These are phyloP conservation scores for Drosophila mulleri DNA, from an alignment of 2,888 invertebrate genomes.

Conservation along the genomic window DNA sequence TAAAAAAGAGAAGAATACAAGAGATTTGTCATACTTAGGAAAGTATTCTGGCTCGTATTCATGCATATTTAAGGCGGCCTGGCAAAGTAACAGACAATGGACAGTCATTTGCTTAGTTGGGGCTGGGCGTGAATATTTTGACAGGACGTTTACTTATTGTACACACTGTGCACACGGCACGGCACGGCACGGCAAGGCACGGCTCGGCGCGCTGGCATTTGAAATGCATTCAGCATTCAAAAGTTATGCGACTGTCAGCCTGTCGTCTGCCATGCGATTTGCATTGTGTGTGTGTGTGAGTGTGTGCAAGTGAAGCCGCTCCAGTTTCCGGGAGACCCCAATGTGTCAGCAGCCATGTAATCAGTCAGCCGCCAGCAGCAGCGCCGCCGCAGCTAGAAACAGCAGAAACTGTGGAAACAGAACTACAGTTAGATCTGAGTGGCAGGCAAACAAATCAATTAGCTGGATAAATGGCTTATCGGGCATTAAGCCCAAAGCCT, in stretches of 20 bases:
- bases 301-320: constrained; percentile 41
- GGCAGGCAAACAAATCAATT: constrained; percentile 59
- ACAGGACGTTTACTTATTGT: constrained; percentile 59
- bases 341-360: constrained; percentile 62
- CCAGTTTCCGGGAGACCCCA: constrained; percentile 56
- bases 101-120: constrained; percentile 48
- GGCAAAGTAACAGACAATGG: constrained; percentile 46
- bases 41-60: constrained; percentile 43
- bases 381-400: not conserved
- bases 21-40: constrained; percentile 65
- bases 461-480: constrained; percentile 55
- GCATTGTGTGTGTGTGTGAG: constrained; percentile 26
- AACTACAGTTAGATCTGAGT: constrained; percentile 6
- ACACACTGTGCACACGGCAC: constrained; percentile 43
- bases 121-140: constrained; percentile 64
- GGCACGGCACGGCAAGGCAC: not conserved
- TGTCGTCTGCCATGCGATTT: constrained; percentile 41
- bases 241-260: constrained; percentile 52
- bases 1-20: constrained; percentile 27
- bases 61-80: constrained; percentile 49
- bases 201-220: constrained; percentile 22
- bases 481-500: constrained; percentile 38
- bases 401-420: constrained; percentile 11
- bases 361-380: constrained; percentile 48
- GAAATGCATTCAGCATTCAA: constrained; percentile 42